phyloP scores from a whole-genome alignment of 2,888 invertebrate species.

The Fabriciana adippe region DNA sequence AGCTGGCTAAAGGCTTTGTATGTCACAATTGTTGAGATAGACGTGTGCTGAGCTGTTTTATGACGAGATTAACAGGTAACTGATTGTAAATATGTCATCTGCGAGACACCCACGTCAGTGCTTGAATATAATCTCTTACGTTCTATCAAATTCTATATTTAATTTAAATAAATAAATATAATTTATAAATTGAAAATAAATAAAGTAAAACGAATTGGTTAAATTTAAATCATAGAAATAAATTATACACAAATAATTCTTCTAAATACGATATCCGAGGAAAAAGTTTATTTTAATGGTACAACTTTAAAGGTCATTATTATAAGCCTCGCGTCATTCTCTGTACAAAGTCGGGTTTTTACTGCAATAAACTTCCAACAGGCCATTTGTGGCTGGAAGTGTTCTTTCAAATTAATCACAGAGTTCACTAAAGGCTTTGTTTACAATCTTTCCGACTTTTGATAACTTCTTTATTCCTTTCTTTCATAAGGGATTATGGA shows the following conservation, averaged over 20 bases:
- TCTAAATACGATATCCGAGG: constrained; percentile 38
- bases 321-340: constrained; percentile 71
- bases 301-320: constrained; percentile 71
- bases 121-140: too few species aligned
- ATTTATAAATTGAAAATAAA: neutral
- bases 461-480: constrained; percentile 63
- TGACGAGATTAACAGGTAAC: too few species aligned
- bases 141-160: too few species aligned
- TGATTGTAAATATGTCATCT: too few species aligned
- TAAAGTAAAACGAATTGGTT: neutral
- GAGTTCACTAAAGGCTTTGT: constrained; percentile 63
- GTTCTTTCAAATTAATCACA: constrained; percentile 74
- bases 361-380: constrained; percentile 78
- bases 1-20: too few species aligned
- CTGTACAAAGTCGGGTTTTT: constrained; percentile 71
- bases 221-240: constrained; percentile 20
- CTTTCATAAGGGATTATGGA: constrained; percentile 25
- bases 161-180: too few species aligned
- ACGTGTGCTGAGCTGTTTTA: too few species aligned
- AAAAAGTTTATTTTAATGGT: constrained; percentile 65
- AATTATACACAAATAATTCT: constrained; percentile 33
- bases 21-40: too few species aligned
- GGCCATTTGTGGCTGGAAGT: constrained; percentile 75
- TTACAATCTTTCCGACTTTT: constrained; percentile 55
- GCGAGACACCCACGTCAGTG: too few species aligned